phyloP scores from a whole-genome alignment of 2,797 vertebrate species.

The Crax fasciolata region DNA sequence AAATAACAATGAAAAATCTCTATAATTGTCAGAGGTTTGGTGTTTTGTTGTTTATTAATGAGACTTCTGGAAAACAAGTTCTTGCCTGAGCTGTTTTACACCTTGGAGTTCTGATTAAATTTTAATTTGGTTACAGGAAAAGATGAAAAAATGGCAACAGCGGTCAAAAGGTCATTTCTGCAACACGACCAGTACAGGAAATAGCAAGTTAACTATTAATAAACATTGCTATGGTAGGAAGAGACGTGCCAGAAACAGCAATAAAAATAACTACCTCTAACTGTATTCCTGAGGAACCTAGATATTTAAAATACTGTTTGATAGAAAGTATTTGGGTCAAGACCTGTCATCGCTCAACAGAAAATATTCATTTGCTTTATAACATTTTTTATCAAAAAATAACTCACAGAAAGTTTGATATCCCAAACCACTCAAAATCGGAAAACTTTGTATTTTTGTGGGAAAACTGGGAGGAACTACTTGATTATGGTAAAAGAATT shows the following conservation, averaged over 20 bases:
- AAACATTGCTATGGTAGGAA: background rate
- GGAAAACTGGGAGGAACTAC: background rate
- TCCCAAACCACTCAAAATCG: background rate
- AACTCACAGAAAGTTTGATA: background rate
- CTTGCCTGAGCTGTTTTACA: background rate
- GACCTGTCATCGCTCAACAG: background rate
- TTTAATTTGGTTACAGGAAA: conserved; percentile 17
- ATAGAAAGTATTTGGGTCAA: background rate
- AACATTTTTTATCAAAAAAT: background rate
- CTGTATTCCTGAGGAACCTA: background rate
- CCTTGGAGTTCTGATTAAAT: background rate
- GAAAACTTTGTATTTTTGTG: background rate
- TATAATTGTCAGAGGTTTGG: background rate
- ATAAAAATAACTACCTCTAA: background rate
- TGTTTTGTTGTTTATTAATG: background rate
- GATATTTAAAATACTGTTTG: background rate
- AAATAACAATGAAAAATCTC: background rate
- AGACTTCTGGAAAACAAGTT: background rate
- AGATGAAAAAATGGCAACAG: background rate
- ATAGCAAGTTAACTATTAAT: background rate
- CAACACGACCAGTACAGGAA: background rate
- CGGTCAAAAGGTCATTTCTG: background rate
- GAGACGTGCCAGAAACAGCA: background rate
- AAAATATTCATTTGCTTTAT: background rate
- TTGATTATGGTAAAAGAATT: background rate